phyloP scores from a whole-genome alignment of 2,113 vertebrate species.

The Passer domesticus region DNA sequence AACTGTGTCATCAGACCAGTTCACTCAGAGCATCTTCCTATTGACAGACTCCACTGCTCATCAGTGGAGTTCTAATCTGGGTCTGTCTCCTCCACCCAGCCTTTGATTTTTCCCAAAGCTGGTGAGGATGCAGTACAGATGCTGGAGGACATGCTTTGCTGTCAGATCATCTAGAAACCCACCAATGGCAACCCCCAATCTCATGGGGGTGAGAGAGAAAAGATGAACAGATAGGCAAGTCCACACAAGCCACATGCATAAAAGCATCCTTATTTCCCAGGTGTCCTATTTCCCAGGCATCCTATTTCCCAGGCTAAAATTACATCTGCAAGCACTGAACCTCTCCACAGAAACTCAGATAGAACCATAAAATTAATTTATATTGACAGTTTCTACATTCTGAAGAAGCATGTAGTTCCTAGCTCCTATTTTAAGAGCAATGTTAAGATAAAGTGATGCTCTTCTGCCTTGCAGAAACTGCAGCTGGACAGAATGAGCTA shows the following conservation, averaged over 20 bases:
- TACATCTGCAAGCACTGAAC: not conserved
- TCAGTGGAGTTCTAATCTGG: not conserved
- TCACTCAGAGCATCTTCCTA: not conserved
- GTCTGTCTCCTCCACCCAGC: not conserved
- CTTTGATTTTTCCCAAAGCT: not conserved
- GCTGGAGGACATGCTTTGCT: not conserved
- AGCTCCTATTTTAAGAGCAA: conserved; percentile 25
- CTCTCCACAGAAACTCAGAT: not conserved
- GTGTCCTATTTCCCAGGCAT: not conserved
- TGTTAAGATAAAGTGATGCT: not conserved
- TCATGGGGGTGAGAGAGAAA: not conserved
- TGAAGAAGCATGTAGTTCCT: not conserved
- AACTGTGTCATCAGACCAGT: not conserved
- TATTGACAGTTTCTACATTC: not conserved
- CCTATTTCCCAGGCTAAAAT: not conserved
- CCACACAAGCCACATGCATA: not conserved
- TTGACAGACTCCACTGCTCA: not conserved
- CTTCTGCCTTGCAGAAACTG: not conserved
- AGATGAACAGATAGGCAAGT: not conserved
- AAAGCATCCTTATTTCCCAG: not conserved
- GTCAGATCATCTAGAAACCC: not conserved
- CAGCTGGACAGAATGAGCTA: not conserved
- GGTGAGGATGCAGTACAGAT: rapidly evolving
- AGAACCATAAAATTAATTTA: conserved; percentile 11
- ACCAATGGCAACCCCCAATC: not conserved